phyloP scores from a whole-genome alignment of 2,888 invertebrate genomes.

The Drosophila lutescens region DNA sequence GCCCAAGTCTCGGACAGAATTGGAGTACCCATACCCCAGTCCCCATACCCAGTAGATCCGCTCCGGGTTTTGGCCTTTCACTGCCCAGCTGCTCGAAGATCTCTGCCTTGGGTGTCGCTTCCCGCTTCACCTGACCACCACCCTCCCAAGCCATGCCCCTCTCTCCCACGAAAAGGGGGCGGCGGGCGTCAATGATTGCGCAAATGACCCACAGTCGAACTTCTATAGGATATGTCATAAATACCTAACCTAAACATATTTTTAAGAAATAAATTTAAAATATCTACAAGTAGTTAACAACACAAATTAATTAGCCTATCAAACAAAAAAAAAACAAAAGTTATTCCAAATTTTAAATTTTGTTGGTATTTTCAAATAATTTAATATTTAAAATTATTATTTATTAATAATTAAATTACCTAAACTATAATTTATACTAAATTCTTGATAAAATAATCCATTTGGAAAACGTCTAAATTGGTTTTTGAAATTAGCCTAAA shows the following conservation, averaged over 20 bases:
- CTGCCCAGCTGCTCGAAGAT: slow-evolving; percentile 61
- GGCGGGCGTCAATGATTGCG: slow-evolving; percentile 66
- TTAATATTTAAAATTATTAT: too few relatives aligned
- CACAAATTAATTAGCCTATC: too few relatives aligned
- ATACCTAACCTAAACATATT: too few relatives aligned
- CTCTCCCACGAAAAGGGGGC: slow-evolving; percentile 40
- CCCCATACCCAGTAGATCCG: slow-evolving; percentile 1
- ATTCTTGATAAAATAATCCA: too few relatives aligned
- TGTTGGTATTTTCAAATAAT: too few relatives aligned
- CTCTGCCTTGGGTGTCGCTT: slow-evolving; percentile 64
- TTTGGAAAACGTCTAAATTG: too few relatives aligned
- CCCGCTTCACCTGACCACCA: slow-evolving; percentile 10
- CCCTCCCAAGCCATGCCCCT: slow-evolving; percentile 19
- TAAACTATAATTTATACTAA: too few relatives aligned
- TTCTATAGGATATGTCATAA: not conserved
- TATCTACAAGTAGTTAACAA: too few relatives aligned
- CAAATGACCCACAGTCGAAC: slow-evolving; percentile 63
- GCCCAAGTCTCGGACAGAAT: slow-evolving; percentile 49
- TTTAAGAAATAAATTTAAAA: too few relatives aligned
- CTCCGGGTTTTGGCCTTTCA: slow-evolving; percentile 46
- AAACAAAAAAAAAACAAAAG: too few relatives aligned
- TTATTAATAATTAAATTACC: too few relatives aligned
- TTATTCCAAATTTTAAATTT: too few relatives aligned
- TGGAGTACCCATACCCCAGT: slow-evolving; percentile 36
- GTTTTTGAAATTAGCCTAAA: not conserved